Evolutionary conservation across 2,888 invertebrate species (phyloP).

Genomic region (Darwinula stevensoni): DNA sequence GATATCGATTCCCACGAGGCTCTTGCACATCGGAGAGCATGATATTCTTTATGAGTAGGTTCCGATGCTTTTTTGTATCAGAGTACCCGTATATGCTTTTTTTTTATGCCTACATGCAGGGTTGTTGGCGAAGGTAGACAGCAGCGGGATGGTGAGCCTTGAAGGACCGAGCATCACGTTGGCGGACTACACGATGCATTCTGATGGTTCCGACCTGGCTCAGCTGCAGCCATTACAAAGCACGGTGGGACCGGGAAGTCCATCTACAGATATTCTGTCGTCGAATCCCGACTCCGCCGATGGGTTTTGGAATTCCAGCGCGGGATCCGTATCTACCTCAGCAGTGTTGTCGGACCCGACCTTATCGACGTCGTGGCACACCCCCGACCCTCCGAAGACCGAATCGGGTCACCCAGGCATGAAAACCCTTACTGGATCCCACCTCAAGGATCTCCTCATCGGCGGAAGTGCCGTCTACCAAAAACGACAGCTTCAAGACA

Average conservation of each 20-base stretch:
- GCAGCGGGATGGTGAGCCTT: slow-evolving; percentile 1
- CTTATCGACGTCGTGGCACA: no score
- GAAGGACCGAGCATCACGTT: not conserved
- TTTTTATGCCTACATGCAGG: no score
- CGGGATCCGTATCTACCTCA: no score
- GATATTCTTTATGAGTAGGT: no score
- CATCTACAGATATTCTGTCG: no score
- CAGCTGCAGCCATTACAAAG: not conserved
- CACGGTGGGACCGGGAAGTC: not conserved
- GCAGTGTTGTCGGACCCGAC: no score
- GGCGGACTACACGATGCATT: not conserved
- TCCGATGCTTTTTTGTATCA: no score
- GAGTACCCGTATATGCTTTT: no score
- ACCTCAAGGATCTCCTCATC: not conserved
- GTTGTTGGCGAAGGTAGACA: not conserved
- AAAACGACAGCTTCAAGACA: not conserved
- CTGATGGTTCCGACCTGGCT: not conserved
- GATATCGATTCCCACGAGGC: no score
- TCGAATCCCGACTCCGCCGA: not conserved
- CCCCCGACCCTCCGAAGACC: no score
- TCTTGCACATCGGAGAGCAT: no score
- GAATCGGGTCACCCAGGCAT: not conserved
- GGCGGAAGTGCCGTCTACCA: not conserved
- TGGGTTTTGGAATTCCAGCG: not conserved
- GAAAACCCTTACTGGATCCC: not conserved